Conservation (phyloP, 1,140 invertebrate species). For the Lepidostoma basale region DNA sequence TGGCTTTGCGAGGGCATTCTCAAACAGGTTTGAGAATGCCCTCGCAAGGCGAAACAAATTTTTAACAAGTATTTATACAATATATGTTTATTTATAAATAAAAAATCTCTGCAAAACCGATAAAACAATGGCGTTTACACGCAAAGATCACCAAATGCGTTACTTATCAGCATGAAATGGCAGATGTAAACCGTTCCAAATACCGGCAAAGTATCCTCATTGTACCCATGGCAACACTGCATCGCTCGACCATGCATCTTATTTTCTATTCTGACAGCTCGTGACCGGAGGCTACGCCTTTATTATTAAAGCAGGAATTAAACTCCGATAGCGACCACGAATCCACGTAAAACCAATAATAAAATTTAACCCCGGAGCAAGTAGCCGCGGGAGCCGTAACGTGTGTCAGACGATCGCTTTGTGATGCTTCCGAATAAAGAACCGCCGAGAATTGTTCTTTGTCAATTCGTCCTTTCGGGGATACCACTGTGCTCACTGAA, state of each 20-base stretch:
- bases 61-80: too few species aligned
- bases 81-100: too few species aligned
- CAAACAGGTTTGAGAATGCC: too few species aligned
- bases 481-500: neutral
- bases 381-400: constrained; percentile 12
- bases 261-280: neutral
- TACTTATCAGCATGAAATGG: too few species aligned
- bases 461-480: neutral
- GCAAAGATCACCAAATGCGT: too few species aligned
- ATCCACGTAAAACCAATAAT: constrained; percentile 6
- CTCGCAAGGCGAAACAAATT: too few species aligned
- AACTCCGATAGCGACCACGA: neutral
- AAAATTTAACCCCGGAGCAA: neutral
- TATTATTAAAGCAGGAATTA: neutral
- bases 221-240: too few species aligned
- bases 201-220: too few species aligned
- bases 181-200: too few species aligned
- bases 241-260: neutral
- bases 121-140: too few species aligned
- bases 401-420: constrained; percentile 3
- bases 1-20: too few species aligned
- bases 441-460: constrained; percentile 3
- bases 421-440: constrained; percentile 6
- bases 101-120: too few species aligned
- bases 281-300: constrained; percentile 2